Evolutionary conservation across 2,888 invertebrate genomes (phyloP), one percentile per base, ranked within the genome.

Genomic region (Anarsia innoxiella): DNA sequence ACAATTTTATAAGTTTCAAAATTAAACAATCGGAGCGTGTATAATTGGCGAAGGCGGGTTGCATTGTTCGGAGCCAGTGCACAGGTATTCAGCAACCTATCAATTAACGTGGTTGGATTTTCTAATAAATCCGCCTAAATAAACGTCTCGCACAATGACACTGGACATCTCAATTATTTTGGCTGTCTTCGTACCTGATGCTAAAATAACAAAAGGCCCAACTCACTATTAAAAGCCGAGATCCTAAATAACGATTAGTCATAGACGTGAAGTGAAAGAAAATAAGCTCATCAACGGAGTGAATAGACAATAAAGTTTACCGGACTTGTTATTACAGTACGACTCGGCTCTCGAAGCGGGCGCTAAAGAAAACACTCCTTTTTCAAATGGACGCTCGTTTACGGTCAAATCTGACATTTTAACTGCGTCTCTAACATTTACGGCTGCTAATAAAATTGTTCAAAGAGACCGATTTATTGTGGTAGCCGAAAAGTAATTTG

Each of bases 321-420:
- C 65, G 59, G 59, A 53, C 57, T 71, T 70, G 77, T 77, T 78
- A 71, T 74, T 71, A 66, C 66, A 64, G 59, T 56, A 56, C 56
- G 58, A 57, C 64, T 49, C 9, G 13, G 13, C 11, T 19, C 14
- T 54, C 45, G 48, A 50, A 50, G 58, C 61, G 60, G 59, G 53
- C 67, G 63, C 62, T 53, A 69, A 78, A 78, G 76, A 82, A 78
- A 83, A 80, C 76, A 82, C 72, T 75, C 70, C 75, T 72, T 76
- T 72, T 72, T 72, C 64, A 71, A 71, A 72, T 71, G 66, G 53
- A 63, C 66, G 65, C 67, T 71, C 71, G 69, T 80, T 78, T 77
- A 78, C 74, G 75, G 77, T 76, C 73, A 70, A 63, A 67, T 73
- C 69, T 76, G 80, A 82, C 83, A 57, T 70, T 75, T 82, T 80